Conservation (phyloP, 2,888 invertebrate species). For the Nephrotoma guestfalica region DNA sequence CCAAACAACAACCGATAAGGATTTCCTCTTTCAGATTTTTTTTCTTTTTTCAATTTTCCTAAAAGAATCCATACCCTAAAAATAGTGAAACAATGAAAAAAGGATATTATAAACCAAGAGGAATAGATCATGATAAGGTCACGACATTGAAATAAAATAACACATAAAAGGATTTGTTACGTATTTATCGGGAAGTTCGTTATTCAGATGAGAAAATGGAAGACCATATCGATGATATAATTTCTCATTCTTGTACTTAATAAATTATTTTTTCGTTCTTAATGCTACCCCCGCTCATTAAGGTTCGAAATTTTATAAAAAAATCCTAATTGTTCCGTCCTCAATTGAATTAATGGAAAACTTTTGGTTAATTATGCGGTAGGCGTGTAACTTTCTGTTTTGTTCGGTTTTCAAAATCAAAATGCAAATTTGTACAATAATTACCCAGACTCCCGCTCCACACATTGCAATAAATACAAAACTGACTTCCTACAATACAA, state of each 20-base stretch:
- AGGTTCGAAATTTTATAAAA: not conserved
- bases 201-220: not conserved
- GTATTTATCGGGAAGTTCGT: not conserved
- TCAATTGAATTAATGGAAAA: not conserved
- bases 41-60: not conserved
- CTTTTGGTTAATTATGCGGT: not conserved
- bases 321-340: not conserved
- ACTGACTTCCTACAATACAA: not conserved
- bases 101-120: not conserved
- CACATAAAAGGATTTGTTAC: not conserved
- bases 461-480: not conserved
- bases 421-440: not conserved
- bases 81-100: not conserved
- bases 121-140: not conserved
- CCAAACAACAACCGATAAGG: not conserved
- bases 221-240: not conserved
- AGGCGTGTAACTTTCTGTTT: not conserved
- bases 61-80: not conserved
- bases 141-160: not conserved
- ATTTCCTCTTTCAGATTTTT: not conserved
- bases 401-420: not conserved
- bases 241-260: not conserved
- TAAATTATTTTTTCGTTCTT: not conserved
- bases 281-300: not conserved
- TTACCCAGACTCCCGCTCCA: not conserved